Percentiles rank a stretch among this genome's conserved stretches.
phyloP scores from a whole-genome alignment of 1,140 invertebrate species.

The Bombus haemorrhoidalis region DNA sequence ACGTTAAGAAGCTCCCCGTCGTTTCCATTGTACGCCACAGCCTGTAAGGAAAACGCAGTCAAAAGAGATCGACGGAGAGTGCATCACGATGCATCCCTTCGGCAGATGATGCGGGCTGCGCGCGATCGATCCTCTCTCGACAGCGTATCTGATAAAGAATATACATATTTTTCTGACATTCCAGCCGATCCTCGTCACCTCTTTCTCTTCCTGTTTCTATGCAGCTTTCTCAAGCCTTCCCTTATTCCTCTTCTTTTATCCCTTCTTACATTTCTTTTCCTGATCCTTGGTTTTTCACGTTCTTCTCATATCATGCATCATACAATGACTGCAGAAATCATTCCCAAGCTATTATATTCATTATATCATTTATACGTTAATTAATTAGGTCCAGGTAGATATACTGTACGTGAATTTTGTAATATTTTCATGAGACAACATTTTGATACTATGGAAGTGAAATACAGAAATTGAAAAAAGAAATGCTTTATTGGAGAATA shows the following conservation, averaged over 20 bases:
- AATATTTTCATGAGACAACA: no score
- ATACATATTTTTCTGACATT: slow-evolving; percentile 47
- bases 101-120: slow-evolving; percentile 42
- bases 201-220: not conserved
- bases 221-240: not conserved
- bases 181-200: slow-evolving; percentile 19
- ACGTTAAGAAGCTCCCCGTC: slow-evolving; percentile 21
- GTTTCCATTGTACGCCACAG: slow-evolving; percentile 5
- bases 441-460: no score
- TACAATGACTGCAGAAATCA: no score
- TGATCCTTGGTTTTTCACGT: not conserved
- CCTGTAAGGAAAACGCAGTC: slow-evolving; percentile 5
- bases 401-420: no score
- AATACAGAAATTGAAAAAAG: no score
- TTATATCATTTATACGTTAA: no score
- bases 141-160: slow-evolving; percentile 36
- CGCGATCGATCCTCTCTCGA: slow-evolving; percentile 38
- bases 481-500: no score
- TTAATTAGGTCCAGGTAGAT: no score
- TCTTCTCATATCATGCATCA: not conserved
- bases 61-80: slow-evolving; percentile 25
- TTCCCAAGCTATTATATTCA: no score
- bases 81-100: slow-evolving; percentile 22
- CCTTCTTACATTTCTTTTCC: not conserved
- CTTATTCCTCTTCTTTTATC: no score